These are phyloP conservation scores for Amphiura filiformis DNA, from an alignment of 35 echinoderm and acorn worm genomes.

Conservation along the genomic window DNA sequence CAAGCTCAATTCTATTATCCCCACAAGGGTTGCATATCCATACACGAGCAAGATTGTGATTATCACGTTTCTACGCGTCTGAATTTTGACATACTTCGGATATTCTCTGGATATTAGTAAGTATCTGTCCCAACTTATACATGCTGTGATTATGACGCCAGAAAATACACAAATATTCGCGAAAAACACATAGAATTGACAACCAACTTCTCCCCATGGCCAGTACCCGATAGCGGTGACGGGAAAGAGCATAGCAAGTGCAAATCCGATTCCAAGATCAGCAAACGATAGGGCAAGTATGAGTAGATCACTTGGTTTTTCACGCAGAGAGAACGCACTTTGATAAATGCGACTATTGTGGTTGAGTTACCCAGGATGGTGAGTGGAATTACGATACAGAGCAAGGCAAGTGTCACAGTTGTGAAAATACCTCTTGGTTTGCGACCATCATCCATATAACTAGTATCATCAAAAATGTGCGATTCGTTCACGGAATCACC, in stretches of 20 bases:
- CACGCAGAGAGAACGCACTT: not conserved
- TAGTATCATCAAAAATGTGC: too few species aligned
- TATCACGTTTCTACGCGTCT: not conserved
- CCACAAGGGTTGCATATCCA: not conserved
- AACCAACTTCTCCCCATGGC: not conserved
- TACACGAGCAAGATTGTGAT: not conserved
- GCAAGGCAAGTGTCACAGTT: not conserved
- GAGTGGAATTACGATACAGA: not conserved
- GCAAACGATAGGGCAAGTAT: not conserved
- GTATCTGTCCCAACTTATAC: not conserved
- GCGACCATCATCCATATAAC: too few species aligned
- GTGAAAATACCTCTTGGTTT: too few species aligned
- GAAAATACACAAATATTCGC: not conserved
- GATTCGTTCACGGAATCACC: too few species aligned
- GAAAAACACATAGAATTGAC: not conserved
- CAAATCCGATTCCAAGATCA: not conserved
- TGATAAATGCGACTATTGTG: not conserved
- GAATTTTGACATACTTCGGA: not conserved
- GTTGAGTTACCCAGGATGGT: not conserved
- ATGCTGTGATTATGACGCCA: not conserved
- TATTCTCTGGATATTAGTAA: not conserved
- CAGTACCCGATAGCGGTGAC: not conserved
- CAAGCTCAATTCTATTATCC: not conserved
- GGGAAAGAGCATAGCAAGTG: not conserved
- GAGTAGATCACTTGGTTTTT: conserved; percentile 12